phyloP scores from a whole-genome alignment of 2,888 invertebrate genomes.

The Metellina segmentata region DNA sequence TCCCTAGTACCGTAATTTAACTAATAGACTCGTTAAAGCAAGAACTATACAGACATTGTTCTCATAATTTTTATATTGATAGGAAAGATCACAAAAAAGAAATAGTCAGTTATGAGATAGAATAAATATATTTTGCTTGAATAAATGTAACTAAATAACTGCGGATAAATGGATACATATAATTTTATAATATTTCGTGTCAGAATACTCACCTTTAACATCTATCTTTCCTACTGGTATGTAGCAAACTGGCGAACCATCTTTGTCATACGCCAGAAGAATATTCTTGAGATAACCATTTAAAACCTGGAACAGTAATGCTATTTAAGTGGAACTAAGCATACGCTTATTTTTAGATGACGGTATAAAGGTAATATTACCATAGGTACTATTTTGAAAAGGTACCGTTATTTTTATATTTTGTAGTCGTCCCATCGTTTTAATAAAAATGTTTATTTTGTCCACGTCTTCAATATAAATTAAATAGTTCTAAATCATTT shows the following conservation, averaged over 20 bases:
- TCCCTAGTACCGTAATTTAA: no score
- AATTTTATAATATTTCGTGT: not conserved
- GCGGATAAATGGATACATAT: not conserved
- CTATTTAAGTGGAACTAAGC: not conserved
- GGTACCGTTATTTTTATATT: no score
- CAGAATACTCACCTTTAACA: constrained; percentile 38
- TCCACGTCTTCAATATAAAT: no score
- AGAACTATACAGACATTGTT: no score
- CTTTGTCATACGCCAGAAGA: constrained; percentile 45
- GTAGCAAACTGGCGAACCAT: constrained; percentile 23
- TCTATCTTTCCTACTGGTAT: constrained; percentile 22
- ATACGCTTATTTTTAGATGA: no score
- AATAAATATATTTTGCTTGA: not conserved
- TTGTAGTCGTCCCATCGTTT: no score
- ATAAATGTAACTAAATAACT: not conserved
- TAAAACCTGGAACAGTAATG: constrained; percentile 22
- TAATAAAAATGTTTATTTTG: no score
- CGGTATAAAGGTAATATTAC: no score
- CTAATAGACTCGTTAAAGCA: no score
- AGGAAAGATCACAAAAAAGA: not conserved
- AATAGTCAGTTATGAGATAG: not conserved
- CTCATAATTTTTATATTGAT: no score
- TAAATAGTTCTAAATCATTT: no score
- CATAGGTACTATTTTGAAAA: no score
- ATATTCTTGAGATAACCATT: constrained; percentile 9